Evolutionary conservation across 2,113 vertebrate species (phyloP).

Genomic region (Caloenas nicobarica): DNA sequence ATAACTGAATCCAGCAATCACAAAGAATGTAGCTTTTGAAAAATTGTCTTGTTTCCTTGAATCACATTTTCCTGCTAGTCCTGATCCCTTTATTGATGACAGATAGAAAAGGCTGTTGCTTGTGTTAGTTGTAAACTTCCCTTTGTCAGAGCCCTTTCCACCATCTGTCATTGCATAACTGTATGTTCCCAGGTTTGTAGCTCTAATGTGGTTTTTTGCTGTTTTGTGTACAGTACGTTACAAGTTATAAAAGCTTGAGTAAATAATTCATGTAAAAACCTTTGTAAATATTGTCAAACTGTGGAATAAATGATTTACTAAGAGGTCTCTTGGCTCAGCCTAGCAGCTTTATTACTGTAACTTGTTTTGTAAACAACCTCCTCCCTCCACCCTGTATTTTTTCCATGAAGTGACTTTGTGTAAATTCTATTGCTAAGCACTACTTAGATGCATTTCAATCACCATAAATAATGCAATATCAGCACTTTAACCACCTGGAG

Average conservation of each 20-base stretch:
- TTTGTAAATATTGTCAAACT: conserved; percentile 85
- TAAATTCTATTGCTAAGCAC: conserved; percentile 68
- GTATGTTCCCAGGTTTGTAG: conserved; percentile 65
- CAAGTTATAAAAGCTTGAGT: conserved; percentile 75
- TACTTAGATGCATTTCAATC: conserved; percentile 63
- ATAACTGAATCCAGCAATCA: conserved; percentile 51
- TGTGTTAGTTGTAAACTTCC: conserved; percentile 45
- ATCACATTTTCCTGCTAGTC: conserved; percentile 55
- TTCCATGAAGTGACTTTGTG: conserved; percentile 70
- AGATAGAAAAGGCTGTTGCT: conserved; percentile 52
- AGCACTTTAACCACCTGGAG: conserved; percentile 74
- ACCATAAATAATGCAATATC: conserved; percentile 81
- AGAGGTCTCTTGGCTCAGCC: conserved; percentile 77
- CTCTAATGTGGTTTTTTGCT: conserved; percentile 49
- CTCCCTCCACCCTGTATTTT: conserved; percentile 27
- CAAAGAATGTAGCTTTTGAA: conserved; percentile 54
- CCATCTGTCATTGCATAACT: conserved; percentile 69
- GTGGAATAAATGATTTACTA: conserved; percentile 83
- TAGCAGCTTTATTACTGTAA: conserved; percentile 81
- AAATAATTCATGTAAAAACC: conserved; percentile 87
- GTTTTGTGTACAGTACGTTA: conserved; percentile 71
- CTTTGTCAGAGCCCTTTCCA: conserved; percentile 58
- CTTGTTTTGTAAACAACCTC: conserved; percentile 73
- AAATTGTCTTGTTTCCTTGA: conserved; percentile 49
- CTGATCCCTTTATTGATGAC: conserved; percentile 57